Evolutionary conservation across 2,888 invertebrate genomes (phyloP).

Genomic region (Kuschelorhynchus macadamiae): DNA sequence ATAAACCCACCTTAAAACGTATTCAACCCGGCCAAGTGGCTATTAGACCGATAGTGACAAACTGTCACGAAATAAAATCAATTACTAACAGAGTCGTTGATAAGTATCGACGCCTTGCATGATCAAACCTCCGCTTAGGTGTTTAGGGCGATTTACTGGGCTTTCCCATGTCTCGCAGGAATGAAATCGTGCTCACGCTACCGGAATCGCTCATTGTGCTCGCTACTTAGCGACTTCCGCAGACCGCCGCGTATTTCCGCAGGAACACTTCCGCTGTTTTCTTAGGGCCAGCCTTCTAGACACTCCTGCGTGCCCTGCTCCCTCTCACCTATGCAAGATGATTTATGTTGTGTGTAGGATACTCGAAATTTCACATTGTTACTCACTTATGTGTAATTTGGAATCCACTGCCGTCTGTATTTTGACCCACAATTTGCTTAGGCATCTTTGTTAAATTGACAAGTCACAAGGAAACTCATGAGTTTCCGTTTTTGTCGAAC

Average conservation of each 20-base stretch:
- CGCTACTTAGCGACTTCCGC: constrained; percentile 69
- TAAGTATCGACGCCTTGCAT: constrained; percentile 52
- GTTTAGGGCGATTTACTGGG: constrained; percentile 57
- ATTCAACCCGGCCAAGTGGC: too few species aligned
- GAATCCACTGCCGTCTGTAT: too few species aligned
- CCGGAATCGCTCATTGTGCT: constrained; percentile 69
- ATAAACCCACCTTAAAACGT: too few species aligned
- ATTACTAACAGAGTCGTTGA: constrained; percentile 48
- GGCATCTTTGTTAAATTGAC: too few species aligned
- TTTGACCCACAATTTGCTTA: too few species aligned
- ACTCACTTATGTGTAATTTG: too few species aligned
- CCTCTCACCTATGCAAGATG: constrained; percentile 1
- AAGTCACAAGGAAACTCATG: too few species aligned
- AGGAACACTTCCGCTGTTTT: constrained; percentile 67
- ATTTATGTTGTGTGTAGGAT: too few species aligned
- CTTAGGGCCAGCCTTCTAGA: constrained; percentile 57
- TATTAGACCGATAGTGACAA: constrained; percentile 44
- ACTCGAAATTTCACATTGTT: too few species aligned
- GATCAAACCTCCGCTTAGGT: constrained; percentile 52
- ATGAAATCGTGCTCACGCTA: constrained; percentile 63
- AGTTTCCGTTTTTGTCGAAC: too few species aligned
- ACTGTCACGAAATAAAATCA: constrained; percentile 55
- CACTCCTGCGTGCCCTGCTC: constrained; percentile 25
- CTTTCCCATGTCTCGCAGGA: constrained; percentile 61
- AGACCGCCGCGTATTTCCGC: constrained; percentile 67